phyloP scores from a whole-genome alignment of 2,888 invertebrate genomes.

The Catocala sponsa region DNA sequence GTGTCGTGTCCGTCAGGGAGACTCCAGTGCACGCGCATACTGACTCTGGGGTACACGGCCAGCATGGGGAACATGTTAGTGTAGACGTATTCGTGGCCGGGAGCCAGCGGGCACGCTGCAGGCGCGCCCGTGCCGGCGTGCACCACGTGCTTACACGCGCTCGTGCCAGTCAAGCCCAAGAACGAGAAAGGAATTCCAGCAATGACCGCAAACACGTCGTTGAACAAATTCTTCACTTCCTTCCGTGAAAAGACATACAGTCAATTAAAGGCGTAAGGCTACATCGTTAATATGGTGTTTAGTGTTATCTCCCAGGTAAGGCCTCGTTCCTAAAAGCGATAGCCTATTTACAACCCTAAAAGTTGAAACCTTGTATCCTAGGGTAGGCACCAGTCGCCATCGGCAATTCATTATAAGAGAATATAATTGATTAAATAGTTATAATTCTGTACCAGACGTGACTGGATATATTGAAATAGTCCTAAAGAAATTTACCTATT shows the following conservation, averaged over 20 bases:
- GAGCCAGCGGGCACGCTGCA: conserved; percentile 90
- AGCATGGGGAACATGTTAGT: conserved; percentile 87
- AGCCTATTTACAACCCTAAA: too few species aligned
- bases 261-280: too few species aligned
- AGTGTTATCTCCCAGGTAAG: too few species aligned
- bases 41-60: conserved; percentile 78
- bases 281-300: too few species aligned
- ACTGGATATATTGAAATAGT: too few species aligned
- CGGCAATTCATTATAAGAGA: too few species aligned
- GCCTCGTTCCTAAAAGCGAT: too few species aligned
- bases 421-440: too few species aligned
- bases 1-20: conserved; percentile 79
- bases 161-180: conserved; percentile 90
- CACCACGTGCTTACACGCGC: conserved; percentile 88
- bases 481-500: too few species aligned
- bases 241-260: conserved; percentile 66
- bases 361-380: too few species aligned
- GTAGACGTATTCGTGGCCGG: conserved; percentile 90
- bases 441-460: too few species aligned
- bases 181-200: conserved; percentile 90
- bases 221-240: conserved; percentile 83
- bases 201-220: conserved; percentile 85
- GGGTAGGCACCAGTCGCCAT: too few species aligned
- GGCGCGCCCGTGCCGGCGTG: conserved; percentile 71
- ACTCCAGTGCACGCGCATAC: conserved; percentile 89